A percentile compares a stretch with the other conserved stretches of the same genome.
Evolutionary conservation across 1,140 invertebrate genomes (phyloP).

Genomic region (Diabrotica virgifera): DNA sequence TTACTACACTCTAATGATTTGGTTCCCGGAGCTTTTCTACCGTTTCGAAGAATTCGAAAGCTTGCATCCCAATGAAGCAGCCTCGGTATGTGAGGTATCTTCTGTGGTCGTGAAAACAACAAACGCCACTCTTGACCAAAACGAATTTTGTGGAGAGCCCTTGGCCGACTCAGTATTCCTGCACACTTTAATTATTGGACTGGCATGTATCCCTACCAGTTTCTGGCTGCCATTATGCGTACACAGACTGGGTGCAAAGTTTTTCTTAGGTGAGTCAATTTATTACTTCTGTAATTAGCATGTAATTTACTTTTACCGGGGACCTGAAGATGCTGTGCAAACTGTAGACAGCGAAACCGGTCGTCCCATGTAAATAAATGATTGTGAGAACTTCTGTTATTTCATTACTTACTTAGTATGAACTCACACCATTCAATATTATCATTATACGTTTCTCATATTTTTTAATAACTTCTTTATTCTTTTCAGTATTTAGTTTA

Average conservation of each 20-base stretch:
- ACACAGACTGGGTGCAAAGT: conserved; percentile 68
- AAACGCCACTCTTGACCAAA: conserved; percentile 29
- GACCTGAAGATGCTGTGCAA: too few relatives aligned
- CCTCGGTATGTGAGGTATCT: conserved; percentile 71
- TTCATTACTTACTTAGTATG: too few relatives aligned
- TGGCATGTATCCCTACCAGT: conserved; percentile 71
- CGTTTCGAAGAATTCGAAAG: conserved; percentile 69
- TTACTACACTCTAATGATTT: conserved; percentile 80
- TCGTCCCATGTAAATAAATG: too few relatives aligned
- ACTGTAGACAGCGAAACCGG: too few relatives aligned
- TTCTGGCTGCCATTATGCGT: conserved; percentile 70
- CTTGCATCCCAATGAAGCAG: conserved; percentile 58
- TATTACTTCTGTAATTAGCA: too few relatives aligned
- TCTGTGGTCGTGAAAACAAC: conserved; percentile 49
- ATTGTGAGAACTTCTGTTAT: too few relatives aligned
- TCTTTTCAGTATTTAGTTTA: conserved; percentile 66
- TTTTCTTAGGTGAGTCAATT: conserved; percentile 62
- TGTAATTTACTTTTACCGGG: too few relatives aligned
- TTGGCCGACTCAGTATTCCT: conserved; percentile 65
- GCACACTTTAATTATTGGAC: conserved; percentile 69
- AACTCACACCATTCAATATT: too few relatives aligned
- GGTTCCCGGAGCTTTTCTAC: conserved; percentile 79
- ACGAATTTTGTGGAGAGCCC: conserved; percentile 56
- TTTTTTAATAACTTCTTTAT: conserved; percentile 4
- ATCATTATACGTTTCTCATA: not conserved